These are phyloP conservation scores for Dicranocentrus wangi DNA, from an alignment of 2,888 invertebrate species.

Conservation along the genomic window DNA sequence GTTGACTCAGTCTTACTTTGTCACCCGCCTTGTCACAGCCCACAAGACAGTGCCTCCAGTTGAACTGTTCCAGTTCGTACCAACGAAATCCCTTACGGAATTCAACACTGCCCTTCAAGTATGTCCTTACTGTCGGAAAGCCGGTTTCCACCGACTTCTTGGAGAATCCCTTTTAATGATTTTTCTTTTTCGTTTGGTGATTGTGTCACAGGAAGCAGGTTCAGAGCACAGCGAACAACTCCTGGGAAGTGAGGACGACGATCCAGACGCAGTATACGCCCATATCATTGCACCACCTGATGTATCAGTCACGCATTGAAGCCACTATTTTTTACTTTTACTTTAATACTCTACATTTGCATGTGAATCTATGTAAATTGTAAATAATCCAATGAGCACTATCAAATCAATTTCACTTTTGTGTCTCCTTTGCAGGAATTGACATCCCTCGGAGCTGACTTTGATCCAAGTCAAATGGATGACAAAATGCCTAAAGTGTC, in stretches of 20 bases:
- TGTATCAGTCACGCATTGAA: constrained; percentile 67
- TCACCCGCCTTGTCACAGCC: constrained; percentile 90
- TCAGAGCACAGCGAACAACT: constrained; percentile 84
- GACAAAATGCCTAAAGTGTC: constrained; percentile 77
- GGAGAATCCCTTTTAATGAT: too few species aligned
- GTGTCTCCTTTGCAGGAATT: constrained; percentile 78
- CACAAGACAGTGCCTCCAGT: constrained; percentile 92
- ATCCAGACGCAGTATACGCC: constrained; percentile 81
- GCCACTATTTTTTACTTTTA: neutral
- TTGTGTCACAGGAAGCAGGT: constrained; percentile 86
- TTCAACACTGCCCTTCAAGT: constrained; percentile 91
- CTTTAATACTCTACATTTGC: neutral
- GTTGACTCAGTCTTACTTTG: constrained; percentile 90
- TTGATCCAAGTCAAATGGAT: constrained; percentile 80
- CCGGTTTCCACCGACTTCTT: too few species aligned
- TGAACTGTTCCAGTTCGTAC: constrained; percentile 89
- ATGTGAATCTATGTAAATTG: neutral
- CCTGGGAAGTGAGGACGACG: constrained; percentile 81
- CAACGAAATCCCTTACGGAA: constrained; percentile 89
- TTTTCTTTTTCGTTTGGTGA: neutral
- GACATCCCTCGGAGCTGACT: constrained; percentile 83
- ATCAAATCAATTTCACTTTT: neutral
- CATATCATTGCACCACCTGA: constrained; percentile 73
- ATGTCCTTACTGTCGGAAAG: constrained; percentile 48
- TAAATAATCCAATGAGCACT: neutral